These are phyloP conservation scores for Disparrhopalites patrizii DNA, from an alignment of 2,888 invertebrate genomes.

Conservation along the genomic window DNA sequence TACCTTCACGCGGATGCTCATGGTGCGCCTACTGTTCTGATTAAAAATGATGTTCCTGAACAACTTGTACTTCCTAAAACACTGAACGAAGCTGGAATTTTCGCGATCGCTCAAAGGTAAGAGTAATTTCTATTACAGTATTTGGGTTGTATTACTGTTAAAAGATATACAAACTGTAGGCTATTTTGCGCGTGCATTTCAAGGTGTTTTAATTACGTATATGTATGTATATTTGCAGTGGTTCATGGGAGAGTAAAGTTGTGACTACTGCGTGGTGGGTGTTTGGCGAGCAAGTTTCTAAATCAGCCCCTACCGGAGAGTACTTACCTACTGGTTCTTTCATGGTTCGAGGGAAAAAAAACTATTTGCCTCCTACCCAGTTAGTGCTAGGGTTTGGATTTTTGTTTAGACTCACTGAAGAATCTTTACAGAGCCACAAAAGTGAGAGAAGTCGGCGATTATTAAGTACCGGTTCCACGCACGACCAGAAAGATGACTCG, in stretches of 20 bases:
- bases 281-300: constrained; percentile 86
- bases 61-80: constrained; percentile 85
- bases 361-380: constrained; percentile 88
- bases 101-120: constrained; percentile 87
- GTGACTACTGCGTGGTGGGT: constrained; percentile 98
- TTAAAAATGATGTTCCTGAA: constrained; percentile 72
- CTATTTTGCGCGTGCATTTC: background rate
- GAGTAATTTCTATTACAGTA: background rate
- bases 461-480: constrained; percentile 3
- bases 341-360: constrained; percentile 96
- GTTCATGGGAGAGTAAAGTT: constrained; percentile 98
- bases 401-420: constrained; percentile 86
- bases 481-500: background rate
- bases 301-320: constrained; percentile 97
- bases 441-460: constrained; percentile 37
- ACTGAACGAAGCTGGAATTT: constrained; percentile 89
- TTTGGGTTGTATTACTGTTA: too few species aligned
- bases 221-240: constrained; percentile 69
- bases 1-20: constrained; percentile 96
- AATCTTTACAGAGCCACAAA: constrained; percentile 64
- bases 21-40: constrained; percentile 85
- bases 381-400: constrained; percentile 91
- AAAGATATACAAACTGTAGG: background rate
- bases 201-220: constrained; percentile 10
- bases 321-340: constrained; percentile 94